phyloP scores from a whole-genome alignment of 2,888 invertebrate species.

The Eupithecia abbreviata region DNA sequence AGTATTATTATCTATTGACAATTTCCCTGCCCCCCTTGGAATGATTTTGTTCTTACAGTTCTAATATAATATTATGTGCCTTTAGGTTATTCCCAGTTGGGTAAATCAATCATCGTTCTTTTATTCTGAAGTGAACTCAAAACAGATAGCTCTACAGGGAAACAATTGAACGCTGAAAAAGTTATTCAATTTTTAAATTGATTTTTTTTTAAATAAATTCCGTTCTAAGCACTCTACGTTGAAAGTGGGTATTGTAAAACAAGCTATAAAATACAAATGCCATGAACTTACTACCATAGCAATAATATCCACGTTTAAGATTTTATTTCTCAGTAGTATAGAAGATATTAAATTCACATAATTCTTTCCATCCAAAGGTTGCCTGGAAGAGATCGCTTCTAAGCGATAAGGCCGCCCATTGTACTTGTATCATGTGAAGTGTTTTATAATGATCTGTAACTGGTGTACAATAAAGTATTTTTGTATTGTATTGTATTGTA shows the following conservation, averaged over 20 bases:
- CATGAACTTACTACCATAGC: constrained; percentile 3
- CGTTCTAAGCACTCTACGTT: not conserved
- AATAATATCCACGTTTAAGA: constrained; percentile 16
- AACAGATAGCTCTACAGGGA: constrained; percentile 9
- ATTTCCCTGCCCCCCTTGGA: not conserved
- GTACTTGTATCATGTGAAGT: no score
- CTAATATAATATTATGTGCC: no score
- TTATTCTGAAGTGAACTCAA: not conserved
- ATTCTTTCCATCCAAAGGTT: no score
- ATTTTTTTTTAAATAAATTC: not conserved
- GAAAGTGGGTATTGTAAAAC: constrained; percentile 8
- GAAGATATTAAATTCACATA: no score
- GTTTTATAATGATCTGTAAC: no score
- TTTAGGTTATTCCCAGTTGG: not conserved
- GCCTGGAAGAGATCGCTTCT: no score
- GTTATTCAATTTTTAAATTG: not conserved
- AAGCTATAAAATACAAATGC: constrained; percentile 7
- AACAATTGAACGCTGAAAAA: not conserved
- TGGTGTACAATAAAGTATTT: no score
- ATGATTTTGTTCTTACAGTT: not conserved
- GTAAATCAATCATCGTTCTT: not conserved
- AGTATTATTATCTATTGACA: constrained; percentile 48
- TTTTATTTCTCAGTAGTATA: constrained; percentile 16
- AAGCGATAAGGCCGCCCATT: no score
- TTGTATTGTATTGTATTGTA: no score